phyloP scores from a whole-genome alignment of 2,113 vertebrate genomes.

The Petromus typicus region DNA sequence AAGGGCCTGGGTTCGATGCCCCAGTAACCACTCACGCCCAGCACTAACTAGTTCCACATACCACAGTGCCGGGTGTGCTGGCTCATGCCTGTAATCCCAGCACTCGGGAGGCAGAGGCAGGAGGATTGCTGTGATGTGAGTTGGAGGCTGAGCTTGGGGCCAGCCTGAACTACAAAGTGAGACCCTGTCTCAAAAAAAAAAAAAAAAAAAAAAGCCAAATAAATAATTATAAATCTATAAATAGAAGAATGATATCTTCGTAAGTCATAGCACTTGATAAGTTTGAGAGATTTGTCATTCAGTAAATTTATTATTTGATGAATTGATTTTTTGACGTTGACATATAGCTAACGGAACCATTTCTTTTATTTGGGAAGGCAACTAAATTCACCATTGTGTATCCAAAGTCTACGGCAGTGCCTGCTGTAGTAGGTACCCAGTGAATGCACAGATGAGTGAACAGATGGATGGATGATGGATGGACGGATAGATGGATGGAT shows the following conservation, averaged over 20 bases:
- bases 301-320: background rate
- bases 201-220: background rate
- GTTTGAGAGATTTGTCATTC: slow-evolving; percentile 9
- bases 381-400: background rate
- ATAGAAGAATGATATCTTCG: background rate
- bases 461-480: background rate
- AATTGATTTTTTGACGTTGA: background rate
- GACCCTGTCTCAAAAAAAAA: no score
- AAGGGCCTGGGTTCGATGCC: no score
- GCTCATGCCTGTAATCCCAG: no score
- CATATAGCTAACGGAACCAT: background rate
- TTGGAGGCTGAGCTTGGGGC: no score
- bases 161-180: no score
- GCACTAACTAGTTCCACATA: no score
- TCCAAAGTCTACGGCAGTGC: background rate
- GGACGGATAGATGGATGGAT: background rate
- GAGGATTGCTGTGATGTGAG: no score
- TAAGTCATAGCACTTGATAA: slow-evolving; percentile 35
- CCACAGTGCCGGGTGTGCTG: no score
- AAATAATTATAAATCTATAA: background rate
- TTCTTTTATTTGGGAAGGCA: background rate
- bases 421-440: background rate
- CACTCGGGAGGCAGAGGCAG: no score
- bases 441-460: background rate
- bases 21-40: no score